These are phyloP conservation scores for Lottia scabra DNA, from an alignment of 2,888 invertebrate genomes.

Conservation along the genomic window DNA sequence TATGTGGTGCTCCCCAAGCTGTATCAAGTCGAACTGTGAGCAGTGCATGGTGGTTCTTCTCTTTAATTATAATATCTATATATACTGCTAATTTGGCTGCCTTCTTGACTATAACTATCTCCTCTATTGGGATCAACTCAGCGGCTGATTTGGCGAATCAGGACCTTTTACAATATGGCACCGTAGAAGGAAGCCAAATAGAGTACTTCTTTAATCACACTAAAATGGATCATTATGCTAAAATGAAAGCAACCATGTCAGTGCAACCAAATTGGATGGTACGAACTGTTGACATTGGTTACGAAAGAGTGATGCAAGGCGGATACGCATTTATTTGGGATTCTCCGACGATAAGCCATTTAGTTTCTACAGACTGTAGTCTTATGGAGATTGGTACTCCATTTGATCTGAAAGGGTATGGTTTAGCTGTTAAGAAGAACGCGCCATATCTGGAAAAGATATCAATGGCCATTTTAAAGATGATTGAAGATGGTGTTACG, in stretches of 20 bases:
- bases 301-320: slow-evolving; percentile 47
- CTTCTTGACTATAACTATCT: slow-evolving; percentile 57
- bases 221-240: slow-evolving; percentile 52
- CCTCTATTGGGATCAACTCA: slow-evolving; percentile 38
- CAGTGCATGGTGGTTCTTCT: slow-evolving; percentile 62
- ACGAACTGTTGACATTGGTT: slow-evolving; percentile 49
- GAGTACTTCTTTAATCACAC: slow-evolving; percentile 59
- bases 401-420: slow-evolving; percentile 63
- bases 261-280: slow-evolving; percentile 50
- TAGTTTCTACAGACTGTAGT: slow-evolving; percentile 54
- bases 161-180: slow-evolving; percentile 59
- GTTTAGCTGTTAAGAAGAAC: slow-evolving; percentile 52
- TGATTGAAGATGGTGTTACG: slow-evolving; percentile 55
- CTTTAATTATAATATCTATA: slow-evolving; percentile 58
- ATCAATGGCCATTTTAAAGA: slow-evolving; percentile 52
- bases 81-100: slow-evolving; percentile 64
- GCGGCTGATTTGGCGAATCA: slow-evolving; percentile 56
- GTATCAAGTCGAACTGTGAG: slow-evolving; percentile 57
- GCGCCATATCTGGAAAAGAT: slow-evolving; percentile 53
- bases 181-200: slow-evolving; percentile 59
- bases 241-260: slow-evolving; percentile 60
- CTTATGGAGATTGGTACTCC: slow-evolving; percentile 60
- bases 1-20: slow-evolving; percentile 48
- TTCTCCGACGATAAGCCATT: slow-evolving; percentile 57
- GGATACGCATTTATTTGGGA: slow-evolving; percentile 66